Base-by-base conservation (phyloP, 2,888 invertebrate genomes). In the Sarcophaga variegata region DNA sequence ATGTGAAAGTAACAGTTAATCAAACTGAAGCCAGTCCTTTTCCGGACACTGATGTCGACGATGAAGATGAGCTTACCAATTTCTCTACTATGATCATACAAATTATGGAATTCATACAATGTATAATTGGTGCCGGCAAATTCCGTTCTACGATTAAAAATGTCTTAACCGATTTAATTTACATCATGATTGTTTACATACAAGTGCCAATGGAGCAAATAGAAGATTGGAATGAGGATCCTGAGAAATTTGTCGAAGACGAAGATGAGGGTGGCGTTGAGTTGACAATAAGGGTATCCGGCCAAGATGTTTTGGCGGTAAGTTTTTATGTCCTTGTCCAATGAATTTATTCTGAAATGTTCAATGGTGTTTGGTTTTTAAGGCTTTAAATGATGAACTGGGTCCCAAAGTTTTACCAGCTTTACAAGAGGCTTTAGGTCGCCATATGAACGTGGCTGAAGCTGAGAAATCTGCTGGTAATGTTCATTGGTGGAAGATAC, bases 191-290 rank as follows among this genome's bases (percentile, higher is more conserved):
- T 75, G 94, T 96, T 22, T 96, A 96, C 89, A 96, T 96, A 94
- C 96, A 96, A 93, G 95, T 96, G 81, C 95, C 96, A 0, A 95
- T 96, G 88, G 96, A 96, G 86, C 96, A 96, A 93, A 94, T 95
- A 63, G 94, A 95, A 85, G 91, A 94, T 62, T 96, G 96, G 96
- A 94, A 94, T 64, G 94, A 94, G 25, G 95, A 95, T 93, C 95
- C 95, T 0, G 95, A 95, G 90, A 95, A 95, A 90, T 96, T 95
- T 93, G 95, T 96, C 8, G 96, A 96, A 89, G 96, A 96, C 90
- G 96, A 96, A 90, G 95, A 96, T 90, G 95, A 95, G 85, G 94
- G 94, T 64, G 95, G 95, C 0, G 95, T 94, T 85, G 94, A 95
- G 27, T 94, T 95, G 87, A 95, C 95, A 22, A 95, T 96, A 67